Evolutionary conservation across 37 sponge, comb jelly and placozoan genomes (phyloP), one percentile per base, ranked within the genome.

Genomic region (Aplysina aerophoba): DNA sequence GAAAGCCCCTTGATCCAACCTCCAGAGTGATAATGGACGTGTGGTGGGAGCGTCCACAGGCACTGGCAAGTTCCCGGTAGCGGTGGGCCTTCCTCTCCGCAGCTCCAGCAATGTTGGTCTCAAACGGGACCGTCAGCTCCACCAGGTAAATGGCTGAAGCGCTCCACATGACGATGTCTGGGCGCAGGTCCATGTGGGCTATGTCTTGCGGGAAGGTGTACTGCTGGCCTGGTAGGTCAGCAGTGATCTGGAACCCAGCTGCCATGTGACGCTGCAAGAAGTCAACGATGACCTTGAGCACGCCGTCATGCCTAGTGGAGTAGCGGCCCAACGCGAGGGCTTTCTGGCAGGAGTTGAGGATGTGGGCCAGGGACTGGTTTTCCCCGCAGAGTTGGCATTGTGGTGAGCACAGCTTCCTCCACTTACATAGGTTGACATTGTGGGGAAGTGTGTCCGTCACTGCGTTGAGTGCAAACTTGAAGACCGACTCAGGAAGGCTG

Each of bases 301-400:
- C 19, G 20, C 12, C 36, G 22, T 81, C 82, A 61, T 81, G 63
- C 36, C 82, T 21, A 3, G 24, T 1, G 62, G 59, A 61, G 63
- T 61, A 81, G 20, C 82, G 62, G 0, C 82, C 41, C 82, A 81
- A 35, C 12, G 59, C 44, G 0, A 81, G 39, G 24, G 82, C 82
- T 56, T 37, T n/a, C 28, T 59, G 62, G 64, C 82, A 81, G 40
- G 59, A 17, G n/a, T 81, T 81, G 38, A 81, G 63, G 15, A 81
- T 40, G 31, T 81, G 82, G 11, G 20, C 39, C 37, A 81, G 58
- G 21, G 39, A 61, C 19, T 81, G 82, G 15, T 38, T 21, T n/a
- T 81, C 59, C 2, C 58, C 58, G 61, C 82, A 81, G 39, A 60
- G 82, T 40, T 60, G 24, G 64, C 63, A 60, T 4, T 13, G n/a